Percentiles rank a stretch among this genome's conserved stretches.
phyloP scores from a whole-genome alignment of 2,797 vertebrate species.

The Oreochromis grahami region DNA sequence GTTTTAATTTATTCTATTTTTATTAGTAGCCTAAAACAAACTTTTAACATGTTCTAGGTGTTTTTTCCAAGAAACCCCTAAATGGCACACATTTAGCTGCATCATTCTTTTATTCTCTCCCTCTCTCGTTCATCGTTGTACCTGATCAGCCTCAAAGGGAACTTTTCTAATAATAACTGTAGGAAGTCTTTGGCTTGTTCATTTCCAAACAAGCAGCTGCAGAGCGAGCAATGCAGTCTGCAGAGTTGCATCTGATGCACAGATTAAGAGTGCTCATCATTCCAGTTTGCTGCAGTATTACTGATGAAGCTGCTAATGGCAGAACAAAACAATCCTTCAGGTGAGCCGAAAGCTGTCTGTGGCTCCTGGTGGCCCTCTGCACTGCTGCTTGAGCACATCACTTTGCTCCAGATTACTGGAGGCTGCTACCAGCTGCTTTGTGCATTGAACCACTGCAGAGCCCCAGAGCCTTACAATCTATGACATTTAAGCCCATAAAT shows the following conservation, averaged over 20 bases:
- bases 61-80: not conserved
- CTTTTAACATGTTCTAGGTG: not conserved
- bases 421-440: not conserved
- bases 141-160: not conserved
- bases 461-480: not conserved
- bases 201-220: not conserved
- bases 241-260: not conserved
- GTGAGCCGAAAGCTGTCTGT: not conserved
- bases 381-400: not conserved
- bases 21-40: not conserved
- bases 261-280: not conserved
- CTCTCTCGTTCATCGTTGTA: not conserved
- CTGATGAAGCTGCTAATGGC: not conserved
- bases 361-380: not conserved
- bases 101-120: not conserved
- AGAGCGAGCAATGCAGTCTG: not conserved
- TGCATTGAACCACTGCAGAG: not conserved
- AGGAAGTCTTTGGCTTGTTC: not conserved
- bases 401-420: not conserved
- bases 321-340: not conserved
- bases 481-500: not conserved
- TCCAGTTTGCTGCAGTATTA: not conserved
- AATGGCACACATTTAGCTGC: fast-evolving
- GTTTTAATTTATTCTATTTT: not conserved
- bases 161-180: not conserved